Base-by-base conservation (phyloP, 2,888 invertebrate species). In the Melanargia galathea region DNA sequence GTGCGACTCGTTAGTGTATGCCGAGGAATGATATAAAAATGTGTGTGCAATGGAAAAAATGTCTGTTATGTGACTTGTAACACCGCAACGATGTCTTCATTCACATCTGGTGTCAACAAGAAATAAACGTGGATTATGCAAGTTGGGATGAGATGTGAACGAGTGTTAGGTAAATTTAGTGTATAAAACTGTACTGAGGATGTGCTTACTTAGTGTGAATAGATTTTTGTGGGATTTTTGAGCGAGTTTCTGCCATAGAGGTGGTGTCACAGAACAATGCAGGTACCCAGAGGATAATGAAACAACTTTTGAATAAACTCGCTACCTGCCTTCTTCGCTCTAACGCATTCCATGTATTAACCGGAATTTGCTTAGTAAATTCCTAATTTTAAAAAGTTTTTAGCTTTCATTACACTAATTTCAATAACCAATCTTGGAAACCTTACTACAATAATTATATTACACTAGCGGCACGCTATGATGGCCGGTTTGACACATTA, bases 41-140 rank as follows among this genome's bases (percentile, higher is more conserved):
- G 72, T 79, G 77, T 65, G 66, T 66, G 75, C 80, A 77, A 82
- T 35, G 52, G 16, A 6, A 35, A 35, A 52, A 33, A 52, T 77
- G 70, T 69, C 58, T 64, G 69, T 64, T 67, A 70, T 65, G 72
- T 67, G 66, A 71, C 69, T 66, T 72, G 72, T 76, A 71, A 71
- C 73, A 77, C 74, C 73, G 74, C 77, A 80, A 84, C 77, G 73
- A 89, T 90, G 90, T 83, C 80, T 83, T 83, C 77, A 73, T 75
- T 81, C 77, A 83, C 84, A 82, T 86, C 86, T 83, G 86, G 87
- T 87, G 86, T 90, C 87, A 87, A 87, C 81, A 86, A 82, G 81
- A 84, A 87, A 88, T 87, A 88, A 52, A 83, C 82, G 81, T 84
- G 87, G 85, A 91, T 88, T 90, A 89, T 88, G 89, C 90, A 88